Percentiles rank a stretch among this genome's conserved stretches.
Conservation (phyloP, 2,113 vertebrate species). For the Isichthys henryi region DNA sequence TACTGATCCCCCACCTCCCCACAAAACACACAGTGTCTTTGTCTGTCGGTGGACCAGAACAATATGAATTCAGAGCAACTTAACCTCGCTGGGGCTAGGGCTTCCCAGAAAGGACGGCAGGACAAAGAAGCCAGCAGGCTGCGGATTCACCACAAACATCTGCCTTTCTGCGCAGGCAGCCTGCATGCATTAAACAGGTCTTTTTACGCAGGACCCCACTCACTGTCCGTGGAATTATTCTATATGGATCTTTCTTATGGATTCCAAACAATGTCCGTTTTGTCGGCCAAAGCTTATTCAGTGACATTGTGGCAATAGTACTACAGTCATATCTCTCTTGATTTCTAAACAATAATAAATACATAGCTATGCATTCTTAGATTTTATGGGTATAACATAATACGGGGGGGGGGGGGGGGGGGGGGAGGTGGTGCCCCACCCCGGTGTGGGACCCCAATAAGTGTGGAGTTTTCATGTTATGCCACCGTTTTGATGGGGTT, state of each 20-base stretch:
- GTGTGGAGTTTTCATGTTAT: too few relatives aligned
- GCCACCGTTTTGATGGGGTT: too few relatives aligned
- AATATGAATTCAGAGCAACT: constrained; percentile 38
- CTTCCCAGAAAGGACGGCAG: constrained; percentile 7
- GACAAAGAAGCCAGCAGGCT: constrained; percentile 14
- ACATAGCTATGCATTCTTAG: background rate
- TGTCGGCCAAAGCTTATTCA: background rate
- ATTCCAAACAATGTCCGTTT: constrained; percentile 10
- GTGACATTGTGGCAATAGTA: background rate
- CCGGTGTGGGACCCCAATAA: too few relatives aligned
- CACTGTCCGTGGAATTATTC: constrained; percentile 5
- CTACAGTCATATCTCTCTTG: background rate
- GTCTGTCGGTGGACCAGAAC: constrained; percentile 36
- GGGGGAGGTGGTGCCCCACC: too few relatives aligned
- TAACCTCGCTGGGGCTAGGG: constrained; percentile 17
- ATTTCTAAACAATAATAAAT: background rate
- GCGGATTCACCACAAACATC: constrained; percentile 27
- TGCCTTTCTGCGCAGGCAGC: constrained; percentile 23
- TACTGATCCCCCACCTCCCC: constrained; percentile 5
- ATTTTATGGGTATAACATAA: background rate
- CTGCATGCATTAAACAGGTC: background rate
- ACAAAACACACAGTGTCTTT: constrained; percentile 39
- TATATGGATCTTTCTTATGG: constrained; percentile 3
- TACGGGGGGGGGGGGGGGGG: background rate
- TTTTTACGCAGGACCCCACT: background rate